A percentile compares a stretch with the other conserved stretches of the same genome.
Evolutionary conservation across 2,113 vertebrate genomes (phyloP).

Genomic region (Scopus umbretta): DNA sequence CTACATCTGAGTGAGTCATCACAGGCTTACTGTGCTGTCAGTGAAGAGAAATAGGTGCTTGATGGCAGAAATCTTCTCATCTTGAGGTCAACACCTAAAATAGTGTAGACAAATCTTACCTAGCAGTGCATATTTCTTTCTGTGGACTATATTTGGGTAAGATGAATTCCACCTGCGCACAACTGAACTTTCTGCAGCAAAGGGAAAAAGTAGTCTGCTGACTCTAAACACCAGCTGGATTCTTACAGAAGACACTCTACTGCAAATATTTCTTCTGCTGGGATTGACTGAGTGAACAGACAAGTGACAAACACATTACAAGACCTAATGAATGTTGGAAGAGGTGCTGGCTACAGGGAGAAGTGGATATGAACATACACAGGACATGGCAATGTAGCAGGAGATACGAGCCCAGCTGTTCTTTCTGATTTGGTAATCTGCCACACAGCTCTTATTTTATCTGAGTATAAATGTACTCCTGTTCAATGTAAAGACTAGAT

Average conservation of each 20-base stretch:
- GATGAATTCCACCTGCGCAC: neutral
- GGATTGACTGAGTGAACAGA: neutral
- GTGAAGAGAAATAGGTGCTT: slow-evolving; percentile 11
- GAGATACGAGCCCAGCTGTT: neutral
- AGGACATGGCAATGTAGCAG: neutral
- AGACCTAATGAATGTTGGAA: neutral
- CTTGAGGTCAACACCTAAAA: slow-evolving; percentile 35
- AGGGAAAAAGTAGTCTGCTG: neutral
- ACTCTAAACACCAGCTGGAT: neutral
- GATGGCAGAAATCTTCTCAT: neutral
- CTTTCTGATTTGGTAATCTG: neutral
- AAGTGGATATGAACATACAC: neutral
- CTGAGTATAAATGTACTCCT: neutral
- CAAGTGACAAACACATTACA: neutral
- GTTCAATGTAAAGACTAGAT: slow-evolving; percentile 8
- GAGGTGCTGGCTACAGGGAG: neutral
- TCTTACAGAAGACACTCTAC: neutral
- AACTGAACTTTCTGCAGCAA: neutral
- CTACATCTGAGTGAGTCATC: slow-evolving; percentile 36
- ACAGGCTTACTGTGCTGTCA: neutral
- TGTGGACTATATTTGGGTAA: slow-evolving; percentile 23
- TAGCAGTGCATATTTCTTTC: neutral
- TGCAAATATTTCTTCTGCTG: slow-evolving; percentile 13
- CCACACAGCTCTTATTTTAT: neutral
- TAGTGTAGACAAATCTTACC: neutral